Base-by-base conservation (phyloP, 2,113 vertebrate genomes). In the Talpa occidentalis region DNA sequence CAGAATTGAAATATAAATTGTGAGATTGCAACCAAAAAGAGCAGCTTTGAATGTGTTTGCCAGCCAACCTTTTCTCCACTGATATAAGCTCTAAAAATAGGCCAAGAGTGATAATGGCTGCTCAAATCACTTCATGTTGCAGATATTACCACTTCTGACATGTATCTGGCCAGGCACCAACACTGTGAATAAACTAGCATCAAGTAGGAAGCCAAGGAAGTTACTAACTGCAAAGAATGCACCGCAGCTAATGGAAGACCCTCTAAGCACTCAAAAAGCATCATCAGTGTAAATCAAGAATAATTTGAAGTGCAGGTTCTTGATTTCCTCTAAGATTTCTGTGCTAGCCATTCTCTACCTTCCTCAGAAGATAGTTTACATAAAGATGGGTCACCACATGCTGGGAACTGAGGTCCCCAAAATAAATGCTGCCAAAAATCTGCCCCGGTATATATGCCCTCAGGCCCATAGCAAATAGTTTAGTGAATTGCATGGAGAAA, bases 1-100 rank as follows among this genome's bases (percentile, higher is more conserved):
- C 1, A 0, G 37, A 93, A 80, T 52, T 87, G 54, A 94, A 94
- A 84, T 83, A 95, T 32, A 95, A 94, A 95, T 30, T 96, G 52
- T 79, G 74, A 96, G 73, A 72, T 0, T 74, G 84, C 44, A 87
- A 85, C 66, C 60, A 95, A 0, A 2, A 82, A 62, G 22, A 95
- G 32, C n/a, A 87, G 83, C 49, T 88, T 64, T 91, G 79, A 73
- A 44, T 70, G 12, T 89, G 54, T 66, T 86, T 91, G 78, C 66
- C 77, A 93, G 88, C 14, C 94, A 96, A 78, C 70, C 60, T 95
- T 74, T 92, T 78, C 92, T 81, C 73, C 89, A 94, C 88, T 93
- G 96, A 97, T 89, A 97, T 4, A 94, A 95, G 30, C 69, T 79
- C 91, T 96, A 96, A 94, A 96, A 96, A 97, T 97, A 96, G 69